phyloP scores from a whole-genome alignment of 1,140 invertebrate genomes.

The Drosophila athabasca region DNA sequence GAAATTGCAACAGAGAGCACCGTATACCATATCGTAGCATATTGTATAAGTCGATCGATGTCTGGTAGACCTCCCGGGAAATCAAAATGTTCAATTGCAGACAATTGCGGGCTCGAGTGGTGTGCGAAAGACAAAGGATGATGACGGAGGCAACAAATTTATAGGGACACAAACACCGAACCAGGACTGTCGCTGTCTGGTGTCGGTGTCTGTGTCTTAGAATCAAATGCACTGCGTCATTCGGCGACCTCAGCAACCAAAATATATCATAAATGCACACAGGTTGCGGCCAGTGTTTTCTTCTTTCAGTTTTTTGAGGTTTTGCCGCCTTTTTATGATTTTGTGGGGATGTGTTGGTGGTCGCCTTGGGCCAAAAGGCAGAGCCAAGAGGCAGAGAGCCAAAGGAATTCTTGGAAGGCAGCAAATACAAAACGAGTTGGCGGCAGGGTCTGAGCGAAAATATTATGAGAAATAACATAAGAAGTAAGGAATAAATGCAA shows the following conservation, averaged over 20 bases:
- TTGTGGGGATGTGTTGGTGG: conserved; percentile 52
- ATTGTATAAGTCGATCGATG: conserved; percentile 5
- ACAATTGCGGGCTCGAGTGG: conserved; percentile 67
- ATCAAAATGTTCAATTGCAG: conserved; percentile 75
- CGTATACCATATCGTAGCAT: too few relatives aligned
- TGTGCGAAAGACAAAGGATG: conserved; percentile 59
- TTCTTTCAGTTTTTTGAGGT: conserved; percentile 55
- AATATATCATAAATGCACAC: conserved; percentile 78
- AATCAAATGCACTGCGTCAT: conserved; percentile 73
- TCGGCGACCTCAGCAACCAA: conserved; percentile 45
- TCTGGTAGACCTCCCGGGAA: conserved; percentile 68
- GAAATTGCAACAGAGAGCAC: conserved; percentile 55
- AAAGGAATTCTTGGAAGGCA: conserved; percentile 58
- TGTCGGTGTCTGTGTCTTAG: conserved; percentile 32
- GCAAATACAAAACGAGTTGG: conserved; percentile 52
- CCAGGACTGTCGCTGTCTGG: conserved; percentile 24
- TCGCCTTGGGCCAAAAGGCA: conserved; percentile 30
- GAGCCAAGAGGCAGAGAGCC: conserved; percentile 12
- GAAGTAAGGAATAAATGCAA: conserved; percentile 60
- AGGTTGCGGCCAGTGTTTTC: conserved; percentile 49
- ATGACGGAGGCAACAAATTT: conserved; percentile 47
- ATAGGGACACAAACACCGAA: conserved; percentile 71
- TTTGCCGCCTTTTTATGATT: conserved; percentile 64
- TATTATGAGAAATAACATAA: conserved; percentile 76
- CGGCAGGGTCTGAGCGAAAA: conserved; percentile 58